A percentile compares a stretch with the other conserved stretches of the same genome.
Conservation (phyloP, 2,888 invertebrate species). For the Drosophila percnosoma region DNA sequence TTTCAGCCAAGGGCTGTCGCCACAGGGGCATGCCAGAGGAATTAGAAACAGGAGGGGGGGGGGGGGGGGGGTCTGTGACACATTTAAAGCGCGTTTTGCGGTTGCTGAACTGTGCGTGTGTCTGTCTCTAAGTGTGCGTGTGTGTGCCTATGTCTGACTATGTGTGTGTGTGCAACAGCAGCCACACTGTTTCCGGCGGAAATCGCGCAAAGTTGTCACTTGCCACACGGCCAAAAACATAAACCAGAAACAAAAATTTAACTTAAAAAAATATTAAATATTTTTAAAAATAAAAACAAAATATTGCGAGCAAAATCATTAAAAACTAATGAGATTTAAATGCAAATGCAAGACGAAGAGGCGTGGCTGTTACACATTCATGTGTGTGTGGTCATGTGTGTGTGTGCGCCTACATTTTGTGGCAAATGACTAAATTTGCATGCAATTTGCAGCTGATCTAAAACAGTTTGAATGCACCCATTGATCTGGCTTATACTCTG, state of each 20-base stretch:
- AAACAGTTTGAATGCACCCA: constrained; percentile 1
- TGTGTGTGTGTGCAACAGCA: constrained; percentile 24
- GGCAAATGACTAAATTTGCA: constrained; percentile 78
- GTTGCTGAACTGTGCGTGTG: constrained; percentile 38
- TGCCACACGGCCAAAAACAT: constrained; percentile 46
- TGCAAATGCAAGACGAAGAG: constrained; percentile 72
- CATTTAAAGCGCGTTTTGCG: constrained; percentile 68
- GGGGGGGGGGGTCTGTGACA: constrained; percentile 25
- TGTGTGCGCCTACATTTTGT: constrained; percentile 42
- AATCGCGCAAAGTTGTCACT: constrained; percentile 71
- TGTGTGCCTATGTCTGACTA: constrained; percentile 12
- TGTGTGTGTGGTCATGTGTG: constrained; percentile 10
- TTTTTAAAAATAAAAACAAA: constrained; percentile 10
- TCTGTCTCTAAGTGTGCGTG: constrained; percentile 14
- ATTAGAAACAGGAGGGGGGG: background rate
- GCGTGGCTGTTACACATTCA: constrained; percentile 35
- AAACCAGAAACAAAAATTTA: constrained; percentile 28
- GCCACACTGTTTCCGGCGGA: constrained; percentile 64
- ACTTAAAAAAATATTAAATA: constrained; percentile 18
- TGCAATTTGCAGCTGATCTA: constrained; percentile 51
- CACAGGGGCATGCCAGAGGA: background rate
- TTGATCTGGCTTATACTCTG: constrained; percentile 17
- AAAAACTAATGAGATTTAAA: constrained; percentile 81
- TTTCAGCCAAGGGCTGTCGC: background rate
- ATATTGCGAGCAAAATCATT: constrained; percentile 69